Base-by-base conservation (phyloP, 2,797 vertebrate species). In the Cyprinodon diabolis region DNA sequence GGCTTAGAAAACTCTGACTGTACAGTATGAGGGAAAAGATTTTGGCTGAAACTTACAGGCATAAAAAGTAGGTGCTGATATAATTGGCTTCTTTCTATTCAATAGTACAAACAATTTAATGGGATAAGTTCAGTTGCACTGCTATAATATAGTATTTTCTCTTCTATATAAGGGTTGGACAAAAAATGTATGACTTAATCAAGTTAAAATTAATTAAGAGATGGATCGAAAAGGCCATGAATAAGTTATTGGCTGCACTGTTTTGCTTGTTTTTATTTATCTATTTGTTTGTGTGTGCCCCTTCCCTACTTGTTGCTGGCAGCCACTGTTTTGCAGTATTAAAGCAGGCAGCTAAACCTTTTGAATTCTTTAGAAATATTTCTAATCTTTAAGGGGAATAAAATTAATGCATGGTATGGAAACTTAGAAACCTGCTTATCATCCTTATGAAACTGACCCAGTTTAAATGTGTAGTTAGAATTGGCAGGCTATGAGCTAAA, bases 1-100 rank as follows among this genome's bases (percentile, higher is more conserved):
- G 76, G 75, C 75, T 83, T 1, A 6, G 71, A 66, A 81, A 69
- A 62, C 71, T 78, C 66, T 65, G 15, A 76, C 65, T 83, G 79
- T 70, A 72, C 30, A 30, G 30, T 30, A 30, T 68, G 66, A 83
- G 68, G 69, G 68, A 71, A 79, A 78, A 77, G 66, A 72, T 84
- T 68, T 75, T 65, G 62, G 37, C 21, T n/a, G 21, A 65, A 45
- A 45, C 21, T 45, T 43, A 62, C 35, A n/a, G 35, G 17, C 37
- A 62, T 40, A 62, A 62, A 40, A 10, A 30, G 30, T 30, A 30
- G 30, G 30, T 30, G 30, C 30, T 30, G 30, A 30, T 30, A 35
- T 48, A 10, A 48, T 17, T 35, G 7, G 13, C 35, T 58, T 35
- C 25, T 62, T 62, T 21, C 40, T 30, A 11, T 15, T 15, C 37